Evolutionary conservation across 2,797 vertebrate species (phyloP), one percentile per base, ranked within the genome.

Genomic region (Pseudomugil gertrudae): DNA sequence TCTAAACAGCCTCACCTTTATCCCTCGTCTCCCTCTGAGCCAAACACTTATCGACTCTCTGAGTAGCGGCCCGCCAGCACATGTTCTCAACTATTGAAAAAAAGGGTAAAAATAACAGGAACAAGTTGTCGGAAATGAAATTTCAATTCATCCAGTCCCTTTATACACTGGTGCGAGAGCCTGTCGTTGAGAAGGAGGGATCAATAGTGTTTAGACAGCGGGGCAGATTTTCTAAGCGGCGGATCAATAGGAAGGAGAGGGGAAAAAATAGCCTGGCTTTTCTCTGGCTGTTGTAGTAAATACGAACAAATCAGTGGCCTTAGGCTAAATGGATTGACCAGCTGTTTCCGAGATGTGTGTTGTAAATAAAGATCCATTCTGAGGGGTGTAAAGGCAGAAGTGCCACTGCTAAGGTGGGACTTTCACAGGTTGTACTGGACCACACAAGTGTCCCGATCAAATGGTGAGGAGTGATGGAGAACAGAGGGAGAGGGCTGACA

Each of bases 191-290:
- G 94, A 94, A 91, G 93, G 89, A 89, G 86, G 90, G 93, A 96
- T 96, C 96, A 95, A 96, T 95, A 96, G 93, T 95, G 95, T 96
- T 97, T 96, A 97, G 95, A 96, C 94, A 96, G 95, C 94, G 90
- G 92, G 94, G 94, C 93, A 95, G 94, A 95, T 94, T 95, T 95
- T 96, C 94, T 95, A 96, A 95, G 95, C 93, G 94, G 89, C 75
- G 92, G 93, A 96, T 96, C 95, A 95, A 96, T 96, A 96, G 93
- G 90, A 91, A 94, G 82, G 91, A 93, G 92, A 94, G 93, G 92
- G 91, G 92, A 94, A 94, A 94, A 94, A 92, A 90, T 89, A 92
- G 92, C 93, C 90, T 76, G 91, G 93, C 92, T 93, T 94, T 95
- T 94, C 93, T 93, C 93, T 90, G 91, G 91, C 92, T 91, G 90